Conservation (phyloP, 2,797 vertebrate genomes). For the Amazona ochrocephala region DNA sequence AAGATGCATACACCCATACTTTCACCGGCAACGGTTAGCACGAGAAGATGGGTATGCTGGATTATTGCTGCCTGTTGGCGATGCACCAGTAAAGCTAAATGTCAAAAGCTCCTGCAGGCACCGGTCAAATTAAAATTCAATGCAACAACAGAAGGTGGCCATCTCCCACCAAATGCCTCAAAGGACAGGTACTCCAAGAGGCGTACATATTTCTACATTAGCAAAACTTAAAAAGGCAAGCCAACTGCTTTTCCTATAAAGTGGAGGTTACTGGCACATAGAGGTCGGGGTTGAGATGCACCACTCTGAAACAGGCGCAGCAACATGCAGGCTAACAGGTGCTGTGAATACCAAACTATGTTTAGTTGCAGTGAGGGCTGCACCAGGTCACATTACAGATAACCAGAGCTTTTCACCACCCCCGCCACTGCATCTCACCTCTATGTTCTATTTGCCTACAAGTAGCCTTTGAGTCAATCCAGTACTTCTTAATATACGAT, state of each 20-base stretch:
- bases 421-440: not conserved
- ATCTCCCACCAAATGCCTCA: not conserved
- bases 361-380: not conserved
- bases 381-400: not conserved
- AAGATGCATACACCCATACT: not conserved
- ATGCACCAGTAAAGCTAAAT: not conserved
- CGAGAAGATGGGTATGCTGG: not conserved
- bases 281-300: not conserved
- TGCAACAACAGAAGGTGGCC: not conserved
- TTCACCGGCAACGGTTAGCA: fast-evolving
- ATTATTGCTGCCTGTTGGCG: not conserved
- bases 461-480: not conserved
- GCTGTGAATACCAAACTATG: not conserved
- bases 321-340: not conserved
- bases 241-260: fast-evolving
- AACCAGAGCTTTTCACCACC: not conserved
- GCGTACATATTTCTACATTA: not conserved
- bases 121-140: not conserved
- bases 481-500: not conserved
- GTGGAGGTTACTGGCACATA: not conserved
- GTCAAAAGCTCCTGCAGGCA: not conserved
- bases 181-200: not conserved
- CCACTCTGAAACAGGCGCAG: fast-evolving
- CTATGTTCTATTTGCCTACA: not conserved
- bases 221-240: not conserved